Base-by-base conservation (phyloP, 2,113 vertebrate genomes). In the Willisornis vidua region DNA sequence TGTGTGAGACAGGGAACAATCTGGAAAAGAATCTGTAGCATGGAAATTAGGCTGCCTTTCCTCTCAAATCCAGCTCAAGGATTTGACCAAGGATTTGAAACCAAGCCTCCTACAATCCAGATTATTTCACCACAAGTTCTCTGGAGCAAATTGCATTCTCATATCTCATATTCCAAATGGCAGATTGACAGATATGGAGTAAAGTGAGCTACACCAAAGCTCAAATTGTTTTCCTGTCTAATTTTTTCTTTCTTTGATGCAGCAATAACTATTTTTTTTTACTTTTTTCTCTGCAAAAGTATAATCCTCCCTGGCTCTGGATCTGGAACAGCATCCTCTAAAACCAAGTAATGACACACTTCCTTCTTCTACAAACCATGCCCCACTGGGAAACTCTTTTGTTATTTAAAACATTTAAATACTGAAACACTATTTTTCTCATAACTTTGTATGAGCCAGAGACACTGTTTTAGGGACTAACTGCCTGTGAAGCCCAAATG, bases 371-470 rank as follows among this genome's bases (percentile, higher is more conserved):
- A 22, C 58, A 91, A 87, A 87, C 29, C 58, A 23, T 65, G 13
- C 24, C 29, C 74, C 88, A 67, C 58, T 79, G 67, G 74, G 77
- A 74, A 78, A 65, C 35, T 81, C 19, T 76, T 75, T 66, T 77
- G 70, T 75, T 66, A 66, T 87, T 94, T 93, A 87, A 90, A 91
- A 72, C 26, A 62, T 67, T 79, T 91, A 87, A 93, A 92, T 83
- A 59, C 39, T 46, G 54, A 74, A 84, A 46, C 3, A 29, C 29
- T 66, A 45, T 90, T 90, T 90, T 77, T 57, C 43, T 71, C 72
- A 55, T 63, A 79, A 58, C 58, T 93, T 88, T 61, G 65, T 66
- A 49, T 33, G 33, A 94, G 39, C 43, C 65, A 89, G 33, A 87
- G 82, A 41, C 52, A 85, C n/a, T 89, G 46, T 45, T 89, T 89